Evolutionary conservation across 2,888 invertebrate genomes (phyloP).

Genomic region (Reticulitermes lucifugus): DNA sequence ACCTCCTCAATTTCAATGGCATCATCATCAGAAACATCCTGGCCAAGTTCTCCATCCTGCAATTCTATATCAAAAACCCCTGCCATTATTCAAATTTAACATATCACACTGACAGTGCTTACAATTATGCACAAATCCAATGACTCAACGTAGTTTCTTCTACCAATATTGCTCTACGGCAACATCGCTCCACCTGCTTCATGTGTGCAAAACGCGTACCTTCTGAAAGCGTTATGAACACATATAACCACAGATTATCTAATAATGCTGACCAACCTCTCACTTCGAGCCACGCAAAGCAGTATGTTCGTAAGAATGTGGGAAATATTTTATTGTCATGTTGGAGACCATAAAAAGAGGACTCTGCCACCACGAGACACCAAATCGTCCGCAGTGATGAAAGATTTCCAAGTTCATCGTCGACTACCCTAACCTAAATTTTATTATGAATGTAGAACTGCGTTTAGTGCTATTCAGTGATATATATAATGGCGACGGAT

Average conservation of each 20-base stretch:
- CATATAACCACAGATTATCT: background rate
- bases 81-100: slow-evolving; percentile 69
- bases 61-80: slow-evolving; percentile 95
- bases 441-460: background rate
- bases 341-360: background rate
- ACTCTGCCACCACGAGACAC: background rate
- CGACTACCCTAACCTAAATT: background rate
- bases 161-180: slow-evolving; percentile 43
- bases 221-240: slow-evolving; percentile 7
- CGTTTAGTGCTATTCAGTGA: background rate
- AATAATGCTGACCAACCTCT: background rate
- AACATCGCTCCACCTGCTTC: slow-evolving; percentile 51
- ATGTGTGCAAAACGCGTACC: slow-evolving; percentile 50
- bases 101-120: slow-evolving; percentile 35
- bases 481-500: background rate
- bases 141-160: background rate
- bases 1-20: slow-evolving; percentile 90
- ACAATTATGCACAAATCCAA: background rate
- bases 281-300: background rate
- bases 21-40: slow-evolving; percentile 88
- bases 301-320: background rate
- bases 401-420: background rate
- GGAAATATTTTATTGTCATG: background rate
- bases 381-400: background rate
- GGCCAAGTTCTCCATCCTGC: slow-evolving; percentile 77